Base-by-base conservation (phyloP, 2,888 invertebrate genomes). In the Ditula angustiorana region DNA sequence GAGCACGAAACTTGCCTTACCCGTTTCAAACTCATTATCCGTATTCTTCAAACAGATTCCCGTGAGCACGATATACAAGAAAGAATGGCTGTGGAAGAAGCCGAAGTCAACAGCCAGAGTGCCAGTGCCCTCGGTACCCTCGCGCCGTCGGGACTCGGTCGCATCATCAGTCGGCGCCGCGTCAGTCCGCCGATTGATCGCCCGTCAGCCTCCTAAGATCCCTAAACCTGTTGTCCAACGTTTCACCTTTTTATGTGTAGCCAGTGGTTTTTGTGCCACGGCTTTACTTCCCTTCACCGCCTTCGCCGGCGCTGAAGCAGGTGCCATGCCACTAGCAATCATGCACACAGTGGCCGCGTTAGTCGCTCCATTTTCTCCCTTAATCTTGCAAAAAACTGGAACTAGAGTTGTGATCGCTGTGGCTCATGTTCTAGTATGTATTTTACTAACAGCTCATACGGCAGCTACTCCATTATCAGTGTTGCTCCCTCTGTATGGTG, bases 91-190 rank as follows among this genome's bases (percentile, higher is more conserved):
- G 46, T 92, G 92, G 92, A 86, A 77, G 73, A 90, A 91, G 67
- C 81, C 82, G 59, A 88, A 87, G 71, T 74, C 78, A 13, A 81
- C 85, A 0, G 72, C 74, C 10, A 77, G 83, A 58, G 73, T 78
- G 16, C 69, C 79, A 1, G 74, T 70, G 1, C 73, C 81, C 7
- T 71, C 74, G 5, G 71, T 74, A 10, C 76, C 79, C 1, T 80
- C 83, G 5, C 90, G 95, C 2, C 92, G 96, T 2, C 91, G 95
- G 13, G 96, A 96, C 75, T 96, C 96, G 0, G 93, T 95, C 59
- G 94, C 95, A 24, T 96, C 96, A 53, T 96, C 96, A 0, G 95
- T 96, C 28, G 96, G 96, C 1, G 96, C 96, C 0, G 96, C 96
- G 0, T 97, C 97, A 0, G 96, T 97, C 8, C 94, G 96, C 2